Evolutionary conservation across 2,113 vertebrate species (phyloP).

Genomic region (Motacilla alba): DNA sequence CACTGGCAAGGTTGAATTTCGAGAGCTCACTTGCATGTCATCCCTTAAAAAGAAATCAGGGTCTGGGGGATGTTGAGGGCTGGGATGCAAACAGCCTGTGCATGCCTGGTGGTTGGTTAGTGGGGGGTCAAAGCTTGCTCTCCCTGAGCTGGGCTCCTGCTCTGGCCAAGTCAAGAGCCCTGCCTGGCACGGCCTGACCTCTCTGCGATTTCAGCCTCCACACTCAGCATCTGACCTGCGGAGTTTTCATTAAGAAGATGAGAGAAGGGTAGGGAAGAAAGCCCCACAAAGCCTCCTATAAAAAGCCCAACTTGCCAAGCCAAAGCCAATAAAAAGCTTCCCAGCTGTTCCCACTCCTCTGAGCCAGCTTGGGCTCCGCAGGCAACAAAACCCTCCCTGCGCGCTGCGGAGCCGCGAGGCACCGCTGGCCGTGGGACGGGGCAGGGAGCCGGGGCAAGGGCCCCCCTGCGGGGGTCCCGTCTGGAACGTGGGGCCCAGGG

Average conservation of each 20-base stretch:
- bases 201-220: background rate
- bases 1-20: background rate
- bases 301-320: conserved; percentile 1
- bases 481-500: conserved; percentile 39
- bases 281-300: background rate
- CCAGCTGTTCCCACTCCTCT: background rate
- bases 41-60: background rate
- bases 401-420: background rate
- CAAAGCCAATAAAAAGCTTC: conserved; percentile 33
- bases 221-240: background rate
- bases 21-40: background rate
- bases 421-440: background rate
- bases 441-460: background rate
- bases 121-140: fast-evolving
- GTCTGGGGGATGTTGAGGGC: background rate
- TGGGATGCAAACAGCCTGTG: background rate
- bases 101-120: fast-evolving
- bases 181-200: background rate
- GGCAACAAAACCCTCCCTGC: background rate
- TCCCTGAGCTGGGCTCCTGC: background rate
- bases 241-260: background rate
- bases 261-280: background rate
- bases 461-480: conserved; percentile 10
- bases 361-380: background rate
- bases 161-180: background rate